phyloP scores from a whole-genome alignment of 2,888 invertebrate species.

The Orthonychiurus folsomi region DNA sequence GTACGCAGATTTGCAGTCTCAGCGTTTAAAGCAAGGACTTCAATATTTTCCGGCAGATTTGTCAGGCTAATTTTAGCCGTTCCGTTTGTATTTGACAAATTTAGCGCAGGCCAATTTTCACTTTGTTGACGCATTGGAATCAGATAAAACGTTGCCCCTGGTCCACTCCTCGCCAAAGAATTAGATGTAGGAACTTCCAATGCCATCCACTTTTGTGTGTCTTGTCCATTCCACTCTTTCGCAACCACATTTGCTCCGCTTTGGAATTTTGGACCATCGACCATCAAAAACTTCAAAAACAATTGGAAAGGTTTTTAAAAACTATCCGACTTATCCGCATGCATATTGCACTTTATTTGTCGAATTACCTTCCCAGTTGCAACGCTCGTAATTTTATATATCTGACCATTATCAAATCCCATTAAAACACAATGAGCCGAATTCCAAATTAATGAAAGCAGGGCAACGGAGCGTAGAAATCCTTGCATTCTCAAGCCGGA shows the following conservation, averaged over 20 bases:
- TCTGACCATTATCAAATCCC: conserved; percentile 5
- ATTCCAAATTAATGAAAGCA: no score
- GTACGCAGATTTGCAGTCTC: conserved; percentile 3
- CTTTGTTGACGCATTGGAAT: conserved; percentile 4
- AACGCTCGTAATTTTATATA: conserved; percentile 5
- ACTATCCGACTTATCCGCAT: neutral
- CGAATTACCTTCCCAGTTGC: conserved; percentile 10
- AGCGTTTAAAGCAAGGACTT: conserved; percentile 5
- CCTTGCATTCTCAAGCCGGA: no score
- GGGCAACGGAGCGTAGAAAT: no score
- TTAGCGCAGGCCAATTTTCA: no score
- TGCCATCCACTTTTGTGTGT: conserved; percentile 6
- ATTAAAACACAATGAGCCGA: no score
- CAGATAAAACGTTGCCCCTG: neutral
- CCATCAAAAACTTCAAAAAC: neutral
- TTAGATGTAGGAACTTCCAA: neutral
- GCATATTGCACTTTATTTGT: neutral
- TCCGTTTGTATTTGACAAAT: neutral
- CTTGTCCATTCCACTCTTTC: neutral
- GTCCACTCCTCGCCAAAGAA: neutral
- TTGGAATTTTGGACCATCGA: neutral
- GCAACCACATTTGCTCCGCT: neutral
- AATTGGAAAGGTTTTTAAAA: neutral
- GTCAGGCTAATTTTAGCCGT: neutral
- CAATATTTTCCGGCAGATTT: neutral